Percentiles rank a stretch among this genome's conserved stretches.
phyloP scores from a whole-genome alignment of 2,888 invertebrate species.

The Galerucella calmariensis region DNA sequence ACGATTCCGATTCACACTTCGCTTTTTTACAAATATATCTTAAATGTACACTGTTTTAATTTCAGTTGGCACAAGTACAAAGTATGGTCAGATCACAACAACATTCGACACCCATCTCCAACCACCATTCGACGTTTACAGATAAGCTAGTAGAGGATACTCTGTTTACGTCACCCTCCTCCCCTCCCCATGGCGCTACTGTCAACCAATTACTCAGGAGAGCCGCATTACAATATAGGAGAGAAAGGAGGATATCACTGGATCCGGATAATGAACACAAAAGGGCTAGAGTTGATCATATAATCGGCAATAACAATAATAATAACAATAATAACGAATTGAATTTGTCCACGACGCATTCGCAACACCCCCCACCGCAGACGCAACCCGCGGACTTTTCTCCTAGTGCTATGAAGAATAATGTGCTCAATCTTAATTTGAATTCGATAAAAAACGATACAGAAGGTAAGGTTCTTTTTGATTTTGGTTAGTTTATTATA shows the following conservation, averaged over 20 bases:
- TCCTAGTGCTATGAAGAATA: constrained; percentile 72
- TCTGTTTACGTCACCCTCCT: constrained; percentile 70
- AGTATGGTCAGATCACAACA: constrained; percentile 72
- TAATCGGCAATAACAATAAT: constrained; percentile 58
- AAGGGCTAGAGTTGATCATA: constrained; percentile 66
- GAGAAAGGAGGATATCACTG: constrained; percentile 72
- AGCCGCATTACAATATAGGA: constrained; percentile 61
- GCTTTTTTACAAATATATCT: not conserved
- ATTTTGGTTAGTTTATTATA: not conserved
- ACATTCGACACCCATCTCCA: constrained; percentile 57
- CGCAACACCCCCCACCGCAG: constrained; percentile 62
- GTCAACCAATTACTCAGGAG: constrained; percentile 75
- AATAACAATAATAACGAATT: constrained; percentile 65
- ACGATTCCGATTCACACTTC: no score
- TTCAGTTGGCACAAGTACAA: constrained; percentile 74
- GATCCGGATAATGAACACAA: constrained; percentile 74
- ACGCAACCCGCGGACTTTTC: constrained; percentile 71
- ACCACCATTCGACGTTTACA: constrained; percentile 64
- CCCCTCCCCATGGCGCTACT: constrained; percentile 69
- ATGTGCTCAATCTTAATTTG: constrained; percentile 58
- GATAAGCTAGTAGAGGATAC: constrained; percentile 68
- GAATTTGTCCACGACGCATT: constrained; percentile 50
- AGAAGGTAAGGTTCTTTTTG: constrained; percentile 48
- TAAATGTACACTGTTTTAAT: constrained; percentile 35
- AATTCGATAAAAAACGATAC: constrained; percentile 61